phyloP scores from a whole-genome alignment of 92 coral and sea anemone species.

The Zoanthus gigantus region DNA sequence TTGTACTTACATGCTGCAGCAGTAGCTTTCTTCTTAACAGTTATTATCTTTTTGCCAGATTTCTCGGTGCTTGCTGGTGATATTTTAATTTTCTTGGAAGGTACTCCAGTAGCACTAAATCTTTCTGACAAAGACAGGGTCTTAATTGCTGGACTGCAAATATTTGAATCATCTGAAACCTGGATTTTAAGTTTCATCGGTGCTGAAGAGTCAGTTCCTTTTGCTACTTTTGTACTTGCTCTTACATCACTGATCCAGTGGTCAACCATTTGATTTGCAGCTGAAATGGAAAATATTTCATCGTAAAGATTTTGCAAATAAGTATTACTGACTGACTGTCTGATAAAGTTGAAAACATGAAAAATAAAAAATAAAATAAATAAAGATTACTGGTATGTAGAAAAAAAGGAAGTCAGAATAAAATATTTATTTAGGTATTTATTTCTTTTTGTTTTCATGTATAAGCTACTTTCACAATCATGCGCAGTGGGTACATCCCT shows the following conservation, averaged over 20 bases:
- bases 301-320: background rate
- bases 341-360: too few species aligned
- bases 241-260: conserved; percentile 81
- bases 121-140: conserved; percentile 61
- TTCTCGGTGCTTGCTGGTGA: conserved; percentile 42
- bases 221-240: conserved; percentile 42
- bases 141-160: conserved; percentile 39
- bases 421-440: too few species aligned
- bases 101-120: conserved; percentile 53
- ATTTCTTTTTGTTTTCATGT: too few species aligned
- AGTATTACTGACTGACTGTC: background rate
- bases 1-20: conserved; percentile 35
- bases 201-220: conserved; percentile 29
- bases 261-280: conserved; percentile 92
- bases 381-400: too few species aligned
- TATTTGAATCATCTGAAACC: conserved; percentile 47
- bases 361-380: too few species aligned
- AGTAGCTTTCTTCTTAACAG: conserved; percentile 66
- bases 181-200: conserved; percentile 63
- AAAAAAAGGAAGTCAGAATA: too few species aligned
- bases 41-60: conserved; percentile 37
- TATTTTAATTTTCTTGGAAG: conserved; percentile 39
- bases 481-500: too few species aligned
- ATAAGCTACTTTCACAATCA: too few species aligned
- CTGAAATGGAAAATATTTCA: conserved; percentile 20